A percentile compares a stretch with the other conserved stretches of the same genome.
Conservation (phyloP, 2,797 vertebrate species). For the Menidia menidia region DNA sequence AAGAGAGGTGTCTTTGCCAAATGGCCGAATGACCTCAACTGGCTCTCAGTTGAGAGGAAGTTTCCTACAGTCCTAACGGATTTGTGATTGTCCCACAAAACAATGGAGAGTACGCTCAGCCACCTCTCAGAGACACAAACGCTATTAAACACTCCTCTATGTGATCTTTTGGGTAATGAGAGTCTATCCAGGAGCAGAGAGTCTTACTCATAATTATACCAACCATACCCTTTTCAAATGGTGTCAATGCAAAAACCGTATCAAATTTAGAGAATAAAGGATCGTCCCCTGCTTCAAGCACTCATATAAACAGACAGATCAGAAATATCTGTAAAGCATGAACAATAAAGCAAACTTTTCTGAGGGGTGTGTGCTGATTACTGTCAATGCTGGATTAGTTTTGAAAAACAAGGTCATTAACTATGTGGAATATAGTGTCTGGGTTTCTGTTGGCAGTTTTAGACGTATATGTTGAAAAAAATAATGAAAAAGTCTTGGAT, state of each 20-base stretch:
- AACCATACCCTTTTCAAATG: not conserved
- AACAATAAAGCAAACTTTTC: conserved; percentile 3
- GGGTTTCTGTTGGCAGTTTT: not conserved
- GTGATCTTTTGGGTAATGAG: not conserved
- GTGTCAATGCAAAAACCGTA: not conserved
- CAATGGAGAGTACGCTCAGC: not conserved
- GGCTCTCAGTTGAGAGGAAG: not conserved
- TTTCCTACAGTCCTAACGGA: not conserved
- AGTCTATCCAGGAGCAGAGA: not conserved
- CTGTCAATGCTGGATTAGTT: conserved; percentile 6
- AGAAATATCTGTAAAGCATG: not conserved
- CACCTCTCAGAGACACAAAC: not conserved
- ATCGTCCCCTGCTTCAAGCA: not conserved
- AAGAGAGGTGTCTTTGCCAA: not conserved
- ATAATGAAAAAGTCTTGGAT: not conserved
- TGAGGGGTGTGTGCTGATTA: not conserved
- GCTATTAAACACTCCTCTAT: not conserved
- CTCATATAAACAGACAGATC: not conserved
- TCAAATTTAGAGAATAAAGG: not conserved
- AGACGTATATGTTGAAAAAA: not conserved
- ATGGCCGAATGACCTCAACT: not conserved
- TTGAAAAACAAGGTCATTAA: conserved; percentile 3
- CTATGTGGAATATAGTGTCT: not conserved
- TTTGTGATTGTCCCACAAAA: not conserved
- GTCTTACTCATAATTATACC: not conserved